Conservation (phyloP, 2,888 invertebrate species). For the Lobophora halterata region DNA sequence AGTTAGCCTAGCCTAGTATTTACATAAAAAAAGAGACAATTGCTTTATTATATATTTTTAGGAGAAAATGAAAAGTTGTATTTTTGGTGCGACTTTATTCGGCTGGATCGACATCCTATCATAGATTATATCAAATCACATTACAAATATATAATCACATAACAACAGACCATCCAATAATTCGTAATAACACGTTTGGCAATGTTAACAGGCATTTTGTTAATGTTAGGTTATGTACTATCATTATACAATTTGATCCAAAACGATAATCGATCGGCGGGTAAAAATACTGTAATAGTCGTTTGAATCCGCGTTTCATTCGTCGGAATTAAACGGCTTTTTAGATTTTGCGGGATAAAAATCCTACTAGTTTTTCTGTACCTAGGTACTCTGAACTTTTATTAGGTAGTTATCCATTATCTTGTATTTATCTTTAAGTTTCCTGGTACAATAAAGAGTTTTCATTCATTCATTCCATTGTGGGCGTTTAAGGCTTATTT, state of each 20-base stretch:
- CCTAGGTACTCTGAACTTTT: too few relatives aligned
- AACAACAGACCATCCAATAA: background rate
- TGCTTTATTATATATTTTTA: too few relatives aligned
- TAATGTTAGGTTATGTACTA: conserved; percentile 9
- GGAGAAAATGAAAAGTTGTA: too few relatives aligned
- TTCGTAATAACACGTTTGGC: conserved; percentile 10
- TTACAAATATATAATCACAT: background rate
- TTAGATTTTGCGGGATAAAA: background rate
- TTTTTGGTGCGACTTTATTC: too few relatives aligned
- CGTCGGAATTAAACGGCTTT: background rate
- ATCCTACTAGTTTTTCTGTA: background rate
- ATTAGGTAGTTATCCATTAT: too few relatives aligned
- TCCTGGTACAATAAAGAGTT: too few relatives aligned
- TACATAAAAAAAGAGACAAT: too few relatives aligned
- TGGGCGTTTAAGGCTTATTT: too few relatives aligned
- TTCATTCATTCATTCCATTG: too few relatives aligned
- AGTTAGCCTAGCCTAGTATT: too few relatives aligned
- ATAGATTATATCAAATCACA: conserved; percentile 1
- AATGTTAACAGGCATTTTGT: conserved; percentile 12
- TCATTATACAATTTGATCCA: conserved; percentile 25
- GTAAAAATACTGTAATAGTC: conserved; percentile 22
- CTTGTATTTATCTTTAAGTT: too few relatives aligned
- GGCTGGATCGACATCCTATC: too few relatives aligned
- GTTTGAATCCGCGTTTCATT: conserved; percentile 14
- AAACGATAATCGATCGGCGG: conserved; percentile 23